Percentiles rank a stretch among this genome's conserved stretches.
phyloP scores from a whole-genome alignment of 2,113 vertebrate species.

The Fulmarus glacialis region DNA sequence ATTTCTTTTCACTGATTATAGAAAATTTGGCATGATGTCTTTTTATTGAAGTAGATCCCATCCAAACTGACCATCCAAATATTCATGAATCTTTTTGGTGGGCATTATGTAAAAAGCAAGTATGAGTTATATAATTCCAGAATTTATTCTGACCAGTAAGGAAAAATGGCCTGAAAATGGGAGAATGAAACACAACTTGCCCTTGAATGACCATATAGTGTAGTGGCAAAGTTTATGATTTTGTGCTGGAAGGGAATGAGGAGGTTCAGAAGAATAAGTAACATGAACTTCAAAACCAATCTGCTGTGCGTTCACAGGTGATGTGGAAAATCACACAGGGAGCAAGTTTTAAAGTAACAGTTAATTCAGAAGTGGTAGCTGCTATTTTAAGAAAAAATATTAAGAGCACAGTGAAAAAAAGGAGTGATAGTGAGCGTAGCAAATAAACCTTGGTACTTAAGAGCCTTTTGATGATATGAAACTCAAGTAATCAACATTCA shows the following conservation, averaged over 20 bases:
- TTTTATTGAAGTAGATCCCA: not conserved
- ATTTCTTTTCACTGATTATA: not conserved
- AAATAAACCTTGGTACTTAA: not conserved
- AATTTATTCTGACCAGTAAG: not conserved
- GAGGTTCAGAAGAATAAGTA: not conserved
- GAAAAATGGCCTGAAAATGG: not conserved
- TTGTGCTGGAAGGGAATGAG: not conserved
- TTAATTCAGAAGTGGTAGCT: not conserved
- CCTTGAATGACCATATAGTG: not conserved
- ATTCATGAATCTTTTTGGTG: not conserved
- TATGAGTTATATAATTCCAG: not conserved
- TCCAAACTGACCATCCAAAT: not conserved
- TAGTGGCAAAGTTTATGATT: not conserved
- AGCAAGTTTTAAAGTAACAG: not conserved
- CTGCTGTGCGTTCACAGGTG: not conserved
- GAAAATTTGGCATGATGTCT: not conserved
- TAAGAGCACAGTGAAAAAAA: not conserved
- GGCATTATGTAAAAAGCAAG: not conserved
- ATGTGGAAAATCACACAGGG: not conserved
- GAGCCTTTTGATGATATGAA: not conserved
- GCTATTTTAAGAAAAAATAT: not conserved
- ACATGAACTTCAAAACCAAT: not conserved
- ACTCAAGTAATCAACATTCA: not conserved
- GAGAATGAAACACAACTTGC: not conserved
- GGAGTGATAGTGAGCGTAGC: not conserved